Evolutionary conservation across 1,140 invertebrate species (phyloP).

Genomic region (Zaprionus tsacasi): DNA sequence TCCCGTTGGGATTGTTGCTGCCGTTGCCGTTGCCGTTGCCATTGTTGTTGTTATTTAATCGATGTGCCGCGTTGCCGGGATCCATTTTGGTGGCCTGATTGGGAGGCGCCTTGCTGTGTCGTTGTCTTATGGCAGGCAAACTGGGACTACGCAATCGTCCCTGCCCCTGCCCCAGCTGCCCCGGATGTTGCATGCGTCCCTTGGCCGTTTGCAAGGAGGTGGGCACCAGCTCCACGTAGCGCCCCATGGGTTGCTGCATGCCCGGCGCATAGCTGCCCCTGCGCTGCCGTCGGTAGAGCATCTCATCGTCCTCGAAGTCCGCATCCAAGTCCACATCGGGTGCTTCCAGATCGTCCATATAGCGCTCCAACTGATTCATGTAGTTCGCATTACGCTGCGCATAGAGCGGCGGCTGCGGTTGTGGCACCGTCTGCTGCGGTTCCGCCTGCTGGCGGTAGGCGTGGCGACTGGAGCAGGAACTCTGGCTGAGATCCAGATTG

Average conservation of each 20-base stretch:
- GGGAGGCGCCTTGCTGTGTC: conserved; percentile 15
- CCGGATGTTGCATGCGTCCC: conserved; percentile 71
- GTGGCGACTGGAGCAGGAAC: conserved; percentile 57
- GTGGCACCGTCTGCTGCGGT: not conserved
- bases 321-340: conserved; percentile 51
- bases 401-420: conserved; percentile 11
- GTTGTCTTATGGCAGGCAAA: conserved; percentile 75
- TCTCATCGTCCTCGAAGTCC: conserved; percentile 66
- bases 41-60: conserved; percentile 57
- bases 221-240: conserved; percentile 68
- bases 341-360: conserved; percentile 68
- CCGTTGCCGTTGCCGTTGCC: conserved; percentile 28
- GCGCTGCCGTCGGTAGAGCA: conserved; percentile 54
- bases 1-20: conserved; percentile 44
- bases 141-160: conserved; percentile 79
- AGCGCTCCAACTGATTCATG: conserved; percentile 72
- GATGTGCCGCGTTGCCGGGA: conserved; percentile 57
- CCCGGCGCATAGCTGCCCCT: conserved; percentile 70
- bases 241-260: conserved; percentile 46
- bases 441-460: conserved; percentile 27
- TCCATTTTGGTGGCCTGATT: conserved; percentile 63
- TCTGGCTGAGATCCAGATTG: conserved; percentile 78
- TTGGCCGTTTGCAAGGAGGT: conserved; percentile 75
- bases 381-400: conserved; percentile 54
- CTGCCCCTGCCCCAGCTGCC: conserved; percentile 42